Evolutionary conservation across 1,140 invertebrate genomes (phyloP), one percentile per base, ranked within the genome.

Genomic region (Cydia fagiglandana): DNA sequence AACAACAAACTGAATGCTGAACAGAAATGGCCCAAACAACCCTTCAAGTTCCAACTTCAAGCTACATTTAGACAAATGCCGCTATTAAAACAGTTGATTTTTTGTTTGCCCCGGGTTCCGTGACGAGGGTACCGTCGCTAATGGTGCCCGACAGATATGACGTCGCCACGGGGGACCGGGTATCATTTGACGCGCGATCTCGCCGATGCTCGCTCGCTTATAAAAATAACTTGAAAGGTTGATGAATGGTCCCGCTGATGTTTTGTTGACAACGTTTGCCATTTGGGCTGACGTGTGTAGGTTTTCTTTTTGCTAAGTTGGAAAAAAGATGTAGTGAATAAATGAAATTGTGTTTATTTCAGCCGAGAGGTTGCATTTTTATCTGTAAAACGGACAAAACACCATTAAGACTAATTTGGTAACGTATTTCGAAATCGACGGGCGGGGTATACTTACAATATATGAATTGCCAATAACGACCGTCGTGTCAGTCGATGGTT

Each of bases 161-260:
- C 66, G 64, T n/a, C n/a, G 53, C 53, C 53, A 17, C 53, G 12
- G 56, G 17, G 56, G 56, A 61, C 17, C 20, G n/a, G 20, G 30
- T 70, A 70, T 70, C 66, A 70, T 70, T 70, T 41, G 66, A 70
- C 66, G 66, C 66, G 24, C n/a, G 66, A 68, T 68, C 64, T 68
- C 30, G 3, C 66, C 66, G 66, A 70, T 70, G 66, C 66, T 70
- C 66, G 66, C 66, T 45, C 66, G 66, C 66, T 70, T 70, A 70
- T 70, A 70, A 70, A 70, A 70, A 70, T 70, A 70, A 45, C 66
- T 34, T 70, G 66, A 70, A 70, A 70, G 66, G 66, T 70, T 70
- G 66, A 70, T 70, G 66, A 70, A 70, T 70, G 66, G 66, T 45
- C 66, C n/a, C 10, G 66, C 34, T 38, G 66, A 70, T 70, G 66